Conservation (phyloP, 2,113 vertebrate genomes). For the Procavia capensis region DNA sequence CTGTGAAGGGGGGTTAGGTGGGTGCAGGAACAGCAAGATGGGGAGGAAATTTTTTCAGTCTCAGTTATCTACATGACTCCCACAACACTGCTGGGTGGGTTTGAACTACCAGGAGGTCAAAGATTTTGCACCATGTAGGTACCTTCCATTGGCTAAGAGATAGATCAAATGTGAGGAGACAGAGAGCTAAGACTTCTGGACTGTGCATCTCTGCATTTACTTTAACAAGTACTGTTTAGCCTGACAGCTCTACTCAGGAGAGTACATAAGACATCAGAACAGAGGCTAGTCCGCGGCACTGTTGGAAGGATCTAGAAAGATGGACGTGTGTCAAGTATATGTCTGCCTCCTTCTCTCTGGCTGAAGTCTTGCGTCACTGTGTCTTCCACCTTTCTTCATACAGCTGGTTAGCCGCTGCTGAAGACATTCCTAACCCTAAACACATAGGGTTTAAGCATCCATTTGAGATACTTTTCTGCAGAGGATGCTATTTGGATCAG, state of each 20-base stretch:
- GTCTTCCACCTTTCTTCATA: not conserved
- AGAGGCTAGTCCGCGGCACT: not conserved
- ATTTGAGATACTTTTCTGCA: not conserved
- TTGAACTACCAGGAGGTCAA: not conserved
- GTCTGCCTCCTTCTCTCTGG: not conserved
- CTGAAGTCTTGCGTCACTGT: not conserved
- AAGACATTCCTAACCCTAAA: not conserved
- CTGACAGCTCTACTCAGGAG: not conserved
- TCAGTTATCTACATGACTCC: no score
- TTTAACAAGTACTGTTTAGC: no score
- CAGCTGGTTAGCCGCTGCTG: not conserved
- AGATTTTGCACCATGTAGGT: not conserved
- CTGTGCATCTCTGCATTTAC: not conserved
- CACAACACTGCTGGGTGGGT: not conserved
- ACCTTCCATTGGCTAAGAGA: not conserved
- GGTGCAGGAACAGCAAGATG: no score
- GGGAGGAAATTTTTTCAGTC: no score
- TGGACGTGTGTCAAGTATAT: not conserved
- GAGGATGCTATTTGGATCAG: rapidly evolving
- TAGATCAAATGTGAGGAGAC: not conserved
- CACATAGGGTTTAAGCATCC: not conserved
- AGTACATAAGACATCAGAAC: not conserved
- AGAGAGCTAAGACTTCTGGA: rapidly evolving
- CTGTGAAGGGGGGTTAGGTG: no score
- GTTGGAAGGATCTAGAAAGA: not conserved